These are phyloP conservation scores for Puntigrus tetrazona DNA, from an alignment of 2,113 vertebrate species.

Conservation along the genomic window DNA sequence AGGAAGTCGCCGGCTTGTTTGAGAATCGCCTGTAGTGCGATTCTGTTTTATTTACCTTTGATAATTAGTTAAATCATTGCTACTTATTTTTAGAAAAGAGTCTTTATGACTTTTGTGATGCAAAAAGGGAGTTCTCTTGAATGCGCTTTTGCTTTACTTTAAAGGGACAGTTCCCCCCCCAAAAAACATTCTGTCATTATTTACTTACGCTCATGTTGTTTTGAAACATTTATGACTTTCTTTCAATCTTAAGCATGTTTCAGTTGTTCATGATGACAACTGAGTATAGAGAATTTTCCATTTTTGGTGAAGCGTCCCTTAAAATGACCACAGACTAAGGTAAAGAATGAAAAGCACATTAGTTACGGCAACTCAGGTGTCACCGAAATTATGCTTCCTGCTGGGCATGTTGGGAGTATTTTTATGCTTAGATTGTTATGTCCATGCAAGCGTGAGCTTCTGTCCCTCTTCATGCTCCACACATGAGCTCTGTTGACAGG, in stretches of 20 bases:
- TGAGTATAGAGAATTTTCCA: not conserved
- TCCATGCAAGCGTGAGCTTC: not conserved
- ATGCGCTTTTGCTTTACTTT: not conserved
- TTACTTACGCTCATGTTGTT: not conserved
- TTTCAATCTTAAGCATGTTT: not conserved
- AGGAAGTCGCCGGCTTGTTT: slow-evolving; percentile 7
- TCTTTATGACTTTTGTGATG: not conserved
- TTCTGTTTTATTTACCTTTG: not conserved
- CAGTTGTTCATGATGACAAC: not conserved
- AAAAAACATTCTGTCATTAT: not conserved
- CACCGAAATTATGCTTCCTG: slow-evolving; percentile 1
- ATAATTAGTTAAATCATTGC: not conserved
- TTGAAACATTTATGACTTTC: not conserved
- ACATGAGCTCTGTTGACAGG: slow-evolving; percentile 8
- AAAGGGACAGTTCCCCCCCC: not conserved
- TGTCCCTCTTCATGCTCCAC: not conserved
- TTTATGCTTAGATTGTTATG: not conserved
- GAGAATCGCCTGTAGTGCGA: not conserved
- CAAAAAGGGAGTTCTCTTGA: not conserved
- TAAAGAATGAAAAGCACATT: slow-evolving; percentile 2
- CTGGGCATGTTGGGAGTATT: not conserved
- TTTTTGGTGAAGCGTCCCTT: not conserved
- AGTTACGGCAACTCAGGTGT: slow-evolving; percentile 3
- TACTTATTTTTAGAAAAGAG: not conserved
- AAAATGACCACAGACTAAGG: not conserved